phyloP scores from a whole-genome alignment of 2,888 invertebrate species.

The Cactoblastis cactorum region DNA sequence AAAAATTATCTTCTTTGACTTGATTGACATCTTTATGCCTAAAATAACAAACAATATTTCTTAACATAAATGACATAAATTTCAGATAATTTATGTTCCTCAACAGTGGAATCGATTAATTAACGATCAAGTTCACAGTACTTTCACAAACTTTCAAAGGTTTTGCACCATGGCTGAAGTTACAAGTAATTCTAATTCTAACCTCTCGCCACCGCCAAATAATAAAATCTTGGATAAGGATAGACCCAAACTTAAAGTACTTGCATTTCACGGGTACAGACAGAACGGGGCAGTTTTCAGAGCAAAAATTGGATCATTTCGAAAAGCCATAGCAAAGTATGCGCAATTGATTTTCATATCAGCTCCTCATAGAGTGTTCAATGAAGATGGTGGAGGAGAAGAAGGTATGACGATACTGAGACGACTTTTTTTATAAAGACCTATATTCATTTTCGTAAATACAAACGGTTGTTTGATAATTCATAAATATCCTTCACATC shows the following conservation, averaged over 20 bases:
- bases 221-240: constrained; percentile 30
- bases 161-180: constrained; percentile 47
- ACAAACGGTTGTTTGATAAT: neutral
- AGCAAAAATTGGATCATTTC: constrained; percentile 89
- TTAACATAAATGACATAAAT: too few species aligned
- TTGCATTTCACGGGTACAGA: constrained; percentile 90
- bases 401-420: constrained; percentile 45
- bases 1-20: too few species aligned
- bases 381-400: constrained; percentile 69
- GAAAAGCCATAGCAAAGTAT: constrained; percentile 89
- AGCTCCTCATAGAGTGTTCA: constrained; percentile 85
- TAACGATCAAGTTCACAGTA: neutral
- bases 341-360: constrained; percentile 88
- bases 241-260: constrained; percentile 80
- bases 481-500: too few species aligned
- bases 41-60: too few species aligned
- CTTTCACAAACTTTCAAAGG: neutral
- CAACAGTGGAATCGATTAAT: neutral
- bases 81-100: neutral
- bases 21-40: too few species aligned
- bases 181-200: constrained; percentile 46
- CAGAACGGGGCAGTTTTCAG: constrained; percentile 87
- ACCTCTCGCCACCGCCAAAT: constrained; percentile 40
- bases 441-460: neutral
- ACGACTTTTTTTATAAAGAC: neutral